Evolutionary conservation across 2,888 invertebrate species (phyloP).

Genomic region (Yponomeuta malinellus): DNA sequence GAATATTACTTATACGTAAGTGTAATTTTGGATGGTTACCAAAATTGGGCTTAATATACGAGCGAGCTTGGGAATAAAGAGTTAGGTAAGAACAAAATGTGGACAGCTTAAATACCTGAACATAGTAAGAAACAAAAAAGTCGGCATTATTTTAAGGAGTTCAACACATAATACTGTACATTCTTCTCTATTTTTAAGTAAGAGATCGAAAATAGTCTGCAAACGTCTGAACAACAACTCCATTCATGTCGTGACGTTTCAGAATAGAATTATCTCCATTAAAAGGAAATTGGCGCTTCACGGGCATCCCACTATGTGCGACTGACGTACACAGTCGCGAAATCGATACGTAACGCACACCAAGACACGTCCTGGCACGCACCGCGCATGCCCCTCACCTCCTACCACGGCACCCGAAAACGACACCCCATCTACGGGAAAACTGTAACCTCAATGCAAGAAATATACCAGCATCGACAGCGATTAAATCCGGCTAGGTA

Average conservation of each 20-base stretch:
- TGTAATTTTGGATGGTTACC: not conserved
- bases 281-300: constrained; percentile 34
- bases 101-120: too few species aligned
- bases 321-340: constrained; percentile 62
- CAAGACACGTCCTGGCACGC: constrained; percentile 30
- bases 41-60: not conserved
- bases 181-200: not conserved
- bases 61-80: too few species aligned
- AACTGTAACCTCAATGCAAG: not conserved
- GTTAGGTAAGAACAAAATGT: too few species aligned
- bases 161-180: not conserved
- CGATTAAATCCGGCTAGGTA: constrained; percentile 31
- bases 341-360: constrained; percentile 71
- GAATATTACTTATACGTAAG: not conserved
- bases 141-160: not conserved
- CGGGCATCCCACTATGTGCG: constrained; percentile 45
- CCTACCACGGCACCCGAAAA: constrained; percentile 50
- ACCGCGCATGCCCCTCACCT: constrained; percentile 53
- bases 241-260: constrained; percentile 44
- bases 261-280: constrained; percentile 53
- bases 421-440: constrained; percentile 29
- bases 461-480: not conserved
- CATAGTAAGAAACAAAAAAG: too few species aligned
- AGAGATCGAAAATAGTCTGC: not conserved
- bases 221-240: constrained; percentile 27